phyloP scores from a whole-genome alignment of 2,113 vertebrate genomes.

The Siniperca chuatsi region DNA sequence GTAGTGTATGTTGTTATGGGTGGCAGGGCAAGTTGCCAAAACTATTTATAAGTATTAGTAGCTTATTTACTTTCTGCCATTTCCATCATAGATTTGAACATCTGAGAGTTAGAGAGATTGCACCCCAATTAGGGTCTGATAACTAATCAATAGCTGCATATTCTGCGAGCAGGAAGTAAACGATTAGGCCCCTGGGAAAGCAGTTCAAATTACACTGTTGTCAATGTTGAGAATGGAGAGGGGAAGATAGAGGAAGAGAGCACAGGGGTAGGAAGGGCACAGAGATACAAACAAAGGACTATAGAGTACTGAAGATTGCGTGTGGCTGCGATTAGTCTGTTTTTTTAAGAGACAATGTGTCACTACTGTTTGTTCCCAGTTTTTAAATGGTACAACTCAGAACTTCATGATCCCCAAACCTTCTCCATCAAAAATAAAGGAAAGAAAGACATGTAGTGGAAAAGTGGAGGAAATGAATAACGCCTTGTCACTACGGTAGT shows the following conservation, averaged over 20 bases:
- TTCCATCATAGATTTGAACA: constrained; percentile 91
- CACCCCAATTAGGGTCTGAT: constrained; percentile 96
- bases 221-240: constrained; percentile 81
- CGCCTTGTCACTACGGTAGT: constrained; percentile 39
- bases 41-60: constrained; percentile 93
- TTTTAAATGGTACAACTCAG: constrained; percentile 8
- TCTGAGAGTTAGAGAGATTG: constrained; percentile 87
- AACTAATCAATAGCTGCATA: constrained; percentile 97
- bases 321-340: background rate
- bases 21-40: constrained; percentile 29
- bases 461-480: constrained; percentile 72
- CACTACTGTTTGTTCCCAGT: background rate
- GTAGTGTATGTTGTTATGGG: background rate
- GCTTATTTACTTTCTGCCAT: constrained; percentile 94
- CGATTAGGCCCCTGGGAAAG: constrained; percentile 93
- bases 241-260: constrained; percentile 40
- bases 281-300: constrained; percentile 28
- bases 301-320: background rate
- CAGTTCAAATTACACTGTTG: constrained; percentile 95
- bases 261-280: constrained; percentile 10
- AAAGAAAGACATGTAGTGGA: constrained; percentile 51
- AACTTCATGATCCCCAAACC: constrained; percentile 33
- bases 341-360: constrained; percentile 5
- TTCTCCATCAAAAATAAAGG: constrained; percentile 32
- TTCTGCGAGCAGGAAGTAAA: constrained; percentile 96